Conservation (phyloP, 53 echinoderm and acorn worm genomes). For the Mesocentrotus franciscanus region DNA sequence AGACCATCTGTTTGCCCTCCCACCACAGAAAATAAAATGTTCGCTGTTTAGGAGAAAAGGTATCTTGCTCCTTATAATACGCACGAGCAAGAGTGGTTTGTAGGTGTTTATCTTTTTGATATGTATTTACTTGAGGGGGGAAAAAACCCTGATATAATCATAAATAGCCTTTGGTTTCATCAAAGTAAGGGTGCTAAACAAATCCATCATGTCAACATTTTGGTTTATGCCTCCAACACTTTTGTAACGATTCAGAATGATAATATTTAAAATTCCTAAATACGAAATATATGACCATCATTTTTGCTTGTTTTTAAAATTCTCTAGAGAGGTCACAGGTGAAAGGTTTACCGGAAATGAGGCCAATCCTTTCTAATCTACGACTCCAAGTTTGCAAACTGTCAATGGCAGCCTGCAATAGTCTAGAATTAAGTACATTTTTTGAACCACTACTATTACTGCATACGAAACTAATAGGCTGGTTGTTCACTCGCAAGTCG, state of each 20-base stretch:
- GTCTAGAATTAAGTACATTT: background rate
- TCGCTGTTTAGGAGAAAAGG: too few relatives aligned
- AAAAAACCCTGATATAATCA: too few relatives aligned
- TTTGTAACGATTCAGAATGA: background rate
- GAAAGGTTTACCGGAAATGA: conserved; percentile 49
- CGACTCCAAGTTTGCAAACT: conserved; percentile 18
- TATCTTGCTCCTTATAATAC: too few relatives aligned
- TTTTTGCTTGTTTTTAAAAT: background rate
- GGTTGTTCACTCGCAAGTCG: background rate
- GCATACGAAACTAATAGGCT: background rate
- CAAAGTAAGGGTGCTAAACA: background rate
- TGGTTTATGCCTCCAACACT: background rate
- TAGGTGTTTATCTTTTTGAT: too few relatives aligned
- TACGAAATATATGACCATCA: background rate
- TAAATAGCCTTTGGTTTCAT: too few relatives aligned
- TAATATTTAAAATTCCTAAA: background rate
- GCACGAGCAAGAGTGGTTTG: too few relatives aligned
- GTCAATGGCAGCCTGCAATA: background rate
- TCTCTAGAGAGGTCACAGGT: conserved; percentile 52
- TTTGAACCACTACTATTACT: background rate
- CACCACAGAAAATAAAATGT: background rate
- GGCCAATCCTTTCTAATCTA: conserved; percentile 47
- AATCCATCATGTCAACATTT: background rate
- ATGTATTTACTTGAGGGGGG: too few relatives aligned
- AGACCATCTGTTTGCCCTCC: conserved; percentile 1